phyloP scores from a whole-genome alignment of 2,113 vertebrate species.

The Dipodomys spectabilis region DNA sequence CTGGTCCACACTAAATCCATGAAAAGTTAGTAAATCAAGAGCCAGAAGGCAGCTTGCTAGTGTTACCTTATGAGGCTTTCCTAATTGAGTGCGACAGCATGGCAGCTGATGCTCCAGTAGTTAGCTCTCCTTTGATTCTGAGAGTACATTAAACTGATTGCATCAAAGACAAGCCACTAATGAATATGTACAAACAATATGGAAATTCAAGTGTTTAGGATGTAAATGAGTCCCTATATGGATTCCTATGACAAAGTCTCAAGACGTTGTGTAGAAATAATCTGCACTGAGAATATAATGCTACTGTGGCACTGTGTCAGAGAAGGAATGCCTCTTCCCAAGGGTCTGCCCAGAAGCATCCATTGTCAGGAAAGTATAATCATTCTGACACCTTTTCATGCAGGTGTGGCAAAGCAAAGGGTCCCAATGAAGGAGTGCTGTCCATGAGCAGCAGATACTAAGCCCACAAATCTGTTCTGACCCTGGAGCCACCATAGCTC shows the following conservation, averaged over 20 bases:
- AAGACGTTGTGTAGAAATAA: conserved; percentile 53
- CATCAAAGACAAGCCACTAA: conserved; percentile 67
- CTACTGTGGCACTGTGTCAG: not conserved
- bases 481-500: not conserved
- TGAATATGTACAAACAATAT: conserved; percentile 72
- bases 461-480: not conserved
- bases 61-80: conserved; percentile 49
- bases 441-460: not conserved
- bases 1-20: not conserved
- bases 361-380: not conserved
- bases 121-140: conserved; percentile 70
- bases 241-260: conserved; percentile 69
- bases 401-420: not conserved
- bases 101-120: conserved; percentile 44
- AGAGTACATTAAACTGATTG: conserved; percentile 66
- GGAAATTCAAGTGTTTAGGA: conserved; percentile 65
- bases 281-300: conserved; percentile 39
- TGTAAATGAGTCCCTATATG: conserved; percentile 63
- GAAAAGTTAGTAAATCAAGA: not conserved
- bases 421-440: too few relatives aligned
- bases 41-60: conserved; percentile 17
- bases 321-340: not conserved
- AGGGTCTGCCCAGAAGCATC: not conserved
- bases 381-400: too few relatives aligned
- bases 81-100: conserved; percentile 11